These are phyloP conservation scores for Ochropleura plecta DNA, from an alignment of 2,888 invertebrate genomes.

Conservation along the genomic window DNA sequence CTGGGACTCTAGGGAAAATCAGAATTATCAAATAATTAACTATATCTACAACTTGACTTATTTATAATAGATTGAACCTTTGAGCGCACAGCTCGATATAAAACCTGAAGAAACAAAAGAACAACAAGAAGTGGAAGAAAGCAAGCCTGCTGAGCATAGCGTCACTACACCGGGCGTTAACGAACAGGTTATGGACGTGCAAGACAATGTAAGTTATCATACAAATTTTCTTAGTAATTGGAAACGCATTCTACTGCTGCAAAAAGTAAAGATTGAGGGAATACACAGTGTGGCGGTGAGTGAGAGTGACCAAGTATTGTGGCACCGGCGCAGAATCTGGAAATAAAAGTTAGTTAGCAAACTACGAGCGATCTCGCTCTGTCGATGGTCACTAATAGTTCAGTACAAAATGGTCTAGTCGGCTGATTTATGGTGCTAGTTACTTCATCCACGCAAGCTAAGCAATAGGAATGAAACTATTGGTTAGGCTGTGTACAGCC, in stretches of 20 bases:
- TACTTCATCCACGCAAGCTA: too few relatives aligned
- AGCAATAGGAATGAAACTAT: too few relatives aligned
- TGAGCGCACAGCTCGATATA: conserved; percentile 33
- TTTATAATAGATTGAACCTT: conserved; percentile 41
- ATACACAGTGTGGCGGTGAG: background rate
- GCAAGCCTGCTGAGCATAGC: conserved; percentile 30
- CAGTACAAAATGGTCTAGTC: too few relatives aligned
- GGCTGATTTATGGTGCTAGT: too few relatives aligned
- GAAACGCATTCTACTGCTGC: background rate
- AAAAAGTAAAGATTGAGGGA: background rate
- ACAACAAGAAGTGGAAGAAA: conserved; percentile 39
- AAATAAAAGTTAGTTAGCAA: too few relatives aligned
- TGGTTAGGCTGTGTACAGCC: too few relatives aligned
- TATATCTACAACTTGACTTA: background rate
- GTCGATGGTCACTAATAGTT: too few relatives aligned
- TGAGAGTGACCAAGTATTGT: too few relatives aligned
- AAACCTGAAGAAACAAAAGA: conserved; percentile 49
- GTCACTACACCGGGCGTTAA: conserved; percentile 15
- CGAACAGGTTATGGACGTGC: conserved; percentile 22
- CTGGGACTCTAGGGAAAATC: too few relatives aligned
- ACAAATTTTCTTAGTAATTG: background rate
- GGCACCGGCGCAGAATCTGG: too few relatives aligned
- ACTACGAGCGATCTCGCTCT: too few relatives aligned
- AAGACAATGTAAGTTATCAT: conserved; percentile 49
- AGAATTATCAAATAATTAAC: too few relatives aligned